Base-by-base conservation (phyloP, 1,140 invertebrate genomes). In the Drosophila sp. region DNA sequence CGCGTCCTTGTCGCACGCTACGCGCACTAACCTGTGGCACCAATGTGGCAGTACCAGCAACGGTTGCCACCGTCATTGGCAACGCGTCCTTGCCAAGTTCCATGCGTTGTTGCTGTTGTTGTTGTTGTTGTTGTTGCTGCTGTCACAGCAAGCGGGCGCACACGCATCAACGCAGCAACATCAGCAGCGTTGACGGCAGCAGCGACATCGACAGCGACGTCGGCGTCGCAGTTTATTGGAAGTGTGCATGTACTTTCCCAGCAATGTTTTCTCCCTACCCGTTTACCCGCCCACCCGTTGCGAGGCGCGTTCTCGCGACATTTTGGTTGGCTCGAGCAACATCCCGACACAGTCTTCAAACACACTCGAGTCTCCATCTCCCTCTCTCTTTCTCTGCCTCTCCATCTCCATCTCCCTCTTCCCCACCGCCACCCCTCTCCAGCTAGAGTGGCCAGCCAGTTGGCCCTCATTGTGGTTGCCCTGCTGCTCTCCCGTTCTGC, bases 261-360 rank as follows among this genome's bases (percentile, higher is more conserved):
- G 25, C 63, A 18, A 13, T 41, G 27, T 16, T 14, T 4, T 8
- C 50, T 29, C 7, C 1, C 27, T 0, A 2, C 27, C 18, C 16
- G 8, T 4, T 3, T 5, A 29, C 27, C 27, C 27, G 2, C 7
- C 16, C 9, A 11, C 71, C 50, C 58, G 72, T 62, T 50, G 75
- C 58, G 79, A 53, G 82, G 59, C 78, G 78, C 78, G 71, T 72
- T 87, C 76, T 79, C 79, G 83, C 82, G 78, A 86, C 83, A 82
- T 83, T 87, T 89, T 87, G 82, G 82, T 89, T 87, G 82, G 82
- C 77, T 83, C 69, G 48, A 62, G 56, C 38, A 43, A 32, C 36
- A 48, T 36, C 50, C 18, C 13, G 38, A 16, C 40, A 34, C 34
- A 6, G 43, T 36, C 69, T 62, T 57, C 36, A 7, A 2, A 29